Conservation (phyloP, 2,888 invertebrate species). For the Callyntrura sp. region DNA sequence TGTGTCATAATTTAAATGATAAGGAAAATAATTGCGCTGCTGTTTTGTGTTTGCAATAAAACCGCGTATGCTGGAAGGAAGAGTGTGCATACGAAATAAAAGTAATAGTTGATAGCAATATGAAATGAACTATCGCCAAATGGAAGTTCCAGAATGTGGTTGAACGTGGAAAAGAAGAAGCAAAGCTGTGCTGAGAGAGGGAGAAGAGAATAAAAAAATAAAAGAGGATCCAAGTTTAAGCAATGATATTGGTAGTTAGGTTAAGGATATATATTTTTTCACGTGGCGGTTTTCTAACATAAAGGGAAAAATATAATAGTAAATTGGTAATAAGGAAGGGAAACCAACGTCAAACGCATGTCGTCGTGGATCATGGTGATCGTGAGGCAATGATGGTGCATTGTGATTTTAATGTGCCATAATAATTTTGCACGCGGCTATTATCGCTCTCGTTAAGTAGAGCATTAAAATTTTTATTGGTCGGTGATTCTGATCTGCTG, state of each 20-base stretch:
- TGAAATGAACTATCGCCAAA: no score
- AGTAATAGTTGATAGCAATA: no score
- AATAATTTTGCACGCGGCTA: conserved; percentile 4
- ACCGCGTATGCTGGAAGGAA: no score
- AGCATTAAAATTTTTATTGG: not conserved
- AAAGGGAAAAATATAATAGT: not conserved
- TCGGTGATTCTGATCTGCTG: conserved; percentile 32
- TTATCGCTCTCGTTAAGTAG: not conserved
- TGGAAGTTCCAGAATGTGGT: no score
- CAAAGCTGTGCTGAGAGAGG: not conserved
- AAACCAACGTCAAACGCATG: not conserved
- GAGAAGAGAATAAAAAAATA: not conserved
- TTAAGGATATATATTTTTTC: no score
- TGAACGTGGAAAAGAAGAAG: no score
- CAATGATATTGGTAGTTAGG: no score
- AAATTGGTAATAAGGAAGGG: not conserved
- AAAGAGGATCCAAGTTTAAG: no score
- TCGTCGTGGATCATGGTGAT: not conserved
- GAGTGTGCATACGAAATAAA: no score
- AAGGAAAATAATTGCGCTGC: no score
- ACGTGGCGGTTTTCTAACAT: not conserved
- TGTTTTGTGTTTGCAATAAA: no score
- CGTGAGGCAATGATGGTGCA: conserved; percentile 35
- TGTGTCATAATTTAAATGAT: no score
- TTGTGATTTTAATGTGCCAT: conserved; percentile 57